Evolutionary conservation across 2,888 invertebrate genomes (phyloP).

Genomic region (Xanthorhoe spadicearia): DNA sequence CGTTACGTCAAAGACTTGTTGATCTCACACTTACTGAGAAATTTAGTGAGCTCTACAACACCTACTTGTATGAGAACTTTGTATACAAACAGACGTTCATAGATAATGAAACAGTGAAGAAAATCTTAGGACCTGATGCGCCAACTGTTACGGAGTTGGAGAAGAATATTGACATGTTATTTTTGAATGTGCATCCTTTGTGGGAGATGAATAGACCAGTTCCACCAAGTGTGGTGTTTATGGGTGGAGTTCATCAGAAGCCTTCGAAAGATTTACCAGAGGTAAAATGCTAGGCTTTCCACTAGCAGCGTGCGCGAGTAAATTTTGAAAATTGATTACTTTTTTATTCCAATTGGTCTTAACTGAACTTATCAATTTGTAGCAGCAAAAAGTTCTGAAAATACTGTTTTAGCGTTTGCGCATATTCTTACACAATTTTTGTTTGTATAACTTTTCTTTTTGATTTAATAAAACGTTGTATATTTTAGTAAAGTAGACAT

Average conservation of each 20-base stretch:
- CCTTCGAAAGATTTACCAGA: slow-evolving; percentile 47
- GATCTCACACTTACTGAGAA: slow-evolving; percentile 28
- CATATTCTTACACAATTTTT: too few relatives aligned
- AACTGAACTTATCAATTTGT: too few relatives aligned
- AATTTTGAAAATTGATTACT: too few relatives aligned
- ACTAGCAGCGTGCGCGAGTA: too few relatives aligned
- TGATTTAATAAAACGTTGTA: too few relatives aligned
- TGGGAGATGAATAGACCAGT: slow-evolving; percentile 62
- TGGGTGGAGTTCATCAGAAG: slow-evolving; percentile 69
- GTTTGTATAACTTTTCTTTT: too few relatives aligned
- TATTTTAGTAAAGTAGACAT: too few relatives aligned
- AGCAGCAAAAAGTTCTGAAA: too few relatives aligned
- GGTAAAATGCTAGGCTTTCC: not conserved
- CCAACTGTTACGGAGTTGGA: slow-evolving; percentile 45
- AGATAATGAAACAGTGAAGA: slow-evolving; percentile 28
- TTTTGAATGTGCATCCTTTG: slow-evolving; percentile 67
- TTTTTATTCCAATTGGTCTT: too few relatives aligned
- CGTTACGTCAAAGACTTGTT: slow-evolving; percentile 26
- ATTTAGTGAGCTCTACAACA: not conserved
- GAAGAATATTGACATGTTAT: slow-evolving; percentile 58
- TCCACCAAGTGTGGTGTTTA: slow-evolving; percentile 64
- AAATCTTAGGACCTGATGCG: slow-evolving; percentile 40
- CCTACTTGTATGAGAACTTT: not conserved
- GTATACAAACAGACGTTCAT: not conserved
- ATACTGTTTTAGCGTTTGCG: too few relatives aligned